phyloP scores from a whole-genome alignment of 2,797 vertebrate genomes.

The Synaphobranchus kaupii region DNA sequence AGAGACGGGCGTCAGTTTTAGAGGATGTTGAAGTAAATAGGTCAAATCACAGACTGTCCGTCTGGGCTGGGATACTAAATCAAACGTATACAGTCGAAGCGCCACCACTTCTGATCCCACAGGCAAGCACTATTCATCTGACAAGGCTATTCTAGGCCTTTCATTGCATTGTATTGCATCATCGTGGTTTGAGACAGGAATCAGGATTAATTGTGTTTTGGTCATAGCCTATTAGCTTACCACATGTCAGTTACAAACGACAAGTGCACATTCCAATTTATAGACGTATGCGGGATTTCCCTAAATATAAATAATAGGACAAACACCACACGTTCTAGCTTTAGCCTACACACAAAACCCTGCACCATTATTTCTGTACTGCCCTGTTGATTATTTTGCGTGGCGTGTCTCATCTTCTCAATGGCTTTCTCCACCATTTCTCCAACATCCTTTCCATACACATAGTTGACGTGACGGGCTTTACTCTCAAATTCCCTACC shows the following conservation, averaged over 20 bases:
- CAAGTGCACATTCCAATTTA: not conserved
- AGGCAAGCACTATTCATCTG: not conserved
- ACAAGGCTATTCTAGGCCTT: not conserved
- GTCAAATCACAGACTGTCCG: constrained; percentile 15
- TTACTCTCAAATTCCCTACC: not conserved
- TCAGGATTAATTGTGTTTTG: constrained; percentile 26
- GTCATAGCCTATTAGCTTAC: not conserved
- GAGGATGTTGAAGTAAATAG: constrained; percentile 16
- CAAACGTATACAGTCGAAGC: not conserved
- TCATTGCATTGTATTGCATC: constrained; percentile 37
- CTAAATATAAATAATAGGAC: not conserved
- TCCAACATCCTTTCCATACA: too few species aligned
- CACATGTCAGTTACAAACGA: not conserved
- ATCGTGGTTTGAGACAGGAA: constrained; percentile 15
- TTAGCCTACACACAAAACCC: not conserved
- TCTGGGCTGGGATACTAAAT: not conserved
- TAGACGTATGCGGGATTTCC: not conserved
- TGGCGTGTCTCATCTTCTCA: too few species aligned
- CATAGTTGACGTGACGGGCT: too few species aligned
- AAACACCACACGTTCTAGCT: not conserved
- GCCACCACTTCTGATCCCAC: not conserved
- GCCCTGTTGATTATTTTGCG: too few species aligned
- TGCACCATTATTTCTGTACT: not conserved
- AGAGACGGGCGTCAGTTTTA: not conserved
- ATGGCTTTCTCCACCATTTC: too few species aligned